These are phyloP conservation scores for Astreopora myriophthalma DNA, from an alignment of 64 coral and sea anemone species.

Conservation along the genomic window DNA sequence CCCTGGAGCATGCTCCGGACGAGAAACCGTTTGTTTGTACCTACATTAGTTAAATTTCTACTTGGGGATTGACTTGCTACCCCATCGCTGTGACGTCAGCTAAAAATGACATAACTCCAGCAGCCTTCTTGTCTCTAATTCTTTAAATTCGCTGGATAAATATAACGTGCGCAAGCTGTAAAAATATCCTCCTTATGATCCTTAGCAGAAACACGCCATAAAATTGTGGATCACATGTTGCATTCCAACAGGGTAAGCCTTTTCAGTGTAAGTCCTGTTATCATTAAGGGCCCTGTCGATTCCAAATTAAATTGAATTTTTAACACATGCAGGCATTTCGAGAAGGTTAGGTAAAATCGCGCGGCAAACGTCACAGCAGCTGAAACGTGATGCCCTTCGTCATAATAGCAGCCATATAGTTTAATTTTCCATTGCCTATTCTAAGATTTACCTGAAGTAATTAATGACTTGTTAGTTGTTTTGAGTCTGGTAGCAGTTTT, in stretches of 20 bases:
- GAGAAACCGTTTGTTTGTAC: too few species aligned
- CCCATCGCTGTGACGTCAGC: too few species aligned
- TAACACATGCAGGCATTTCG: background rate
- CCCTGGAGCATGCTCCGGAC: too few species aligned
- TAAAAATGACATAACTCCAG: background rate
- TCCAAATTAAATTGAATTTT: background rate
- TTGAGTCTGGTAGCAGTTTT: too few species aligned
- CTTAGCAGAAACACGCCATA: background rate
- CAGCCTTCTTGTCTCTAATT: background rate
- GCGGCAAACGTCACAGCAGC: background rate
- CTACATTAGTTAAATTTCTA: too few species aligned
- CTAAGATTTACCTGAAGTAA: too few species aligned
- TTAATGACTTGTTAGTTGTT: too few species aligned
- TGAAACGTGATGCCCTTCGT: background rate
- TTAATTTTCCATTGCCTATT: background rate
- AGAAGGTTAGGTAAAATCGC: background rate
- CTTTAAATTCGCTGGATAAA: background rate
- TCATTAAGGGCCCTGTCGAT: background rate
- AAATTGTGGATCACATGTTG: background rate
- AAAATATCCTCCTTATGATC: background rate
- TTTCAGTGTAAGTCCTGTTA: background rate
- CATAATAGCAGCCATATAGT: background rate
- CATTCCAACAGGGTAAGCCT: background rate
- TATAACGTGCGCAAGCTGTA: background rate
- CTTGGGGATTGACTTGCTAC: too few species aligned